These are phyloP conservation scores for Natrix natrix DNA, from an alignment of 2,797 vertebrate species.

Conservation along the genomic window DNA sequence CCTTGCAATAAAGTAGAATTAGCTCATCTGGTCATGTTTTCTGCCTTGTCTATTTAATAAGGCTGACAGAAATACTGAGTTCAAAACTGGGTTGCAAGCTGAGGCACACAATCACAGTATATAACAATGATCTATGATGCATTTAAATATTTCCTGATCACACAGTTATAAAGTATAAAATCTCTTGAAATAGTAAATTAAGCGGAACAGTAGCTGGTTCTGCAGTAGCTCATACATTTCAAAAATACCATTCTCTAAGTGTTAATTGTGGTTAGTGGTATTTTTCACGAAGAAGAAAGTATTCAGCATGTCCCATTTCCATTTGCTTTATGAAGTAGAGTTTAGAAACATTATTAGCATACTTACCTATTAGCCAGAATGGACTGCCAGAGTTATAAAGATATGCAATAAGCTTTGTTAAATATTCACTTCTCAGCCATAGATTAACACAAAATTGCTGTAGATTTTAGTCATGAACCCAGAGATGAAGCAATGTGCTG, in stretches of 20 bases:
- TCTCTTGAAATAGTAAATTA: neutral
- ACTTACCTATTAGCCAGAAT: constrained; percentile 32
- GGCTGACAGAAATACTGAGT: neutral
- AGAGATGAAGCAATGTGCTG: constrained; percentile 17
- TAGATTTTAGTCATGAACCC: constrained; percentile 48
- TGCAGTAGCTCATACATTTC: constrained; percentile 31
- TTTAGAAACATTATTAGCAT: constrained; percentile 51
- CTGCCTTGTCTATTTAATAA: neutral
- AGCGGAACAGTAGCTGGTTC: neutral
- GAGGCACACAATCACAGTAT: neutral
- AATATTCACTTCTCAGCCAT: constrained; percentile 42
- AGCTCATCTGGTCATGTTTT: neutral
- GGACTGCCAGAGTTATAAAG: constrained; percentile 37
- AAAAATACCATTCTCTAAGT: constrained; percentile 17
- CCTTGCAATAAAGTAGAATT: neutral
- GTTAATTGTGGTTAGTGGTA: constrained; percentile 26
- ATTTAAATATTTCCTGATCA: neutral
- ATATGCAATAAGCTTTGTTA: constrained; percentile 49
- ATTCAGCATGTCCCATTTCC: constrained; percentile 21
- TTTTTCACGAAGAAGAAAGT: constrained; percentile 41
- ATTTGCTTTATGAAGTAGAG: constrained; percentile 47
- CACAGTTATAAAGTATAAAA: neutral
- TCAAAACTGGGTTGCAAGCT: neutral
- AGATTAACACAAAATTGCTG: neutral
- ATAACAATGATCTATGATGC: neutral